These are phyloP conservation scores for Seriola rivoliana DNA, from an alignment of 2,113 vertebrate species.

Conservation along the genomic window DNA sequence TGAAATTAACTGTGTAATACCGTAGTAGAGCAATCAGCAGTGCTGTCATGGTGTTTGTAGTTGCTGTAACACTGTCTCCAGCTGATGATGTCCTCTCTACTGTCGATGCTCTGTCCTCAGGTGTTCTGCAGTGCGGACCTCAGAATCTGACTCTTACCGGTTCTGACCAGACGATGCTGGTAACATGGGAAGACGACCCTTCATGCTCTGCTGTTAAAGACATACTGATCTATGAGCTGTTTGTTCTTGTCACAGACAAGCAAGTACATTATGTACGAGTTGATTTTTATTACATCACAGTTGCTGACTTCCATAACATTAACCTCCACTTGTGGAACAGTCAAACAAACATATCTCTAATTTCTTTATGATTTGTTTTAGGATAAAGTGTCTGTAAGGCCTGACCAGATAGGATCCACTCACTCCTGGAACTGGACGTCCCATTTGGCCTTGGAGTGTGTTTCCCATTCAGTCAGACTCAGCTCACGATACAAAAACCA, in stretches of 20 bases:
- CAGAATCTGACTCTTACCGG: constrained; percentile 37
- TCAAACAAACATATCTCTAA: neutral
- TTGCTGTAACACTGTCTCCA: too few relatives aligned
- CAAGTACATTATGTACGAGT: constrained; percentile 48
- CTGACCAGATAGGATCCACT: constrained; percentile 21
- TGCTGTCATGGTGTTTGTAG: too few relatives aligned
- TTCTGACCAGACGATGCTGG: constrained; percentile 26
- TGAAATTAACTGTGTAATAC: too few relatives aligned
- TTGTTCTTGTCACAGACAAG: constrained; percentile 62
- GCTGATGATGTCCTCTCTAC: too few relatives aligned
- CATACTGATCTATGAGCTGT: constrained; percentile 61
- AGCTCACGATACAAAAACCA: constrained; percentile 43
- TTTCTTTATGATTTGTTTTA: constrained; percentile 41
- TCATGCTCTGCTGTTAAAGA: constrained; percentile 10
- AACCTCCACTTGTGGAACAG: neutral
- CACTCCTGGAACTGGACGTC: constrained; percentile 79
- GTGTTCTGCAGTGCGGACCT: constrained; percentile 51
- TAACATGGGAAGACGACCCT: constrained; percentile 72
- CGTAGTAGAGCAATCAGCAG: too few relatives aligned
- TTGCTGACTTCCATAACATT: neutral
- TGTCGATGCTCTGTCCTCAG: constrained; percentile 2
- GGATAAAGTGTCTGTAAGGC: constrained; percentile 54
- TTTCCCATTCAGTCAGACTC: constrained; percentile 66
- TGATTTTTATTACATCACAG: neutral
- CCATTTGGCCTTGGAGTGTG: constrained; percentile 64